These are phyloP conservation scores for Chromis chromis DNA, from an alignment of 2,797 vertebrate species.

Conservation along the genomic window DNA sequence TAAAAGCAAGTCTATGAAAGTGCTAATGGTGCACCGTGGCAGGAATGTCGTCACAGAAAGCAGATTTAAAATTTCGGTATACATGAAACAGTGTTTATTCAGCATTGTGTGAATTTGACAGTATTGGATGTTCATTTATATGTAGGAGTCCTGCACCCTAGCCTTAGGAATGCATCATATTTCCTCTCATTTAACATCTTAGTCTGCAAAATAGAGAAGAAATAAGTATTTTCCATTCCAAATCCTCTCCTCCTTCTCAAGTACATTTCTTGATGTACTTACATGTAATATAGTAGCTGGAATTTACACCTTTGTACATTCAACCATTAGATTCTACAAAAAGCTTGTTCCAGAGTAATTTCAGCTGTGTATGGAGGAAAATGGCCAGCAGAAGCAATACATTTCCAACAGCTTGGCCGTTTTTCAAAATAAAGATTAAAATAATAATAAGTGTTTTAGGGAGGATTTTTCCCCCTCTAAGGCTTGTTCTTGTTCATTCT, in stretches of 20 bases:
- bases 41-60: too few species aligned
- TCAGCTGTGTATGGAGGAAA: not conserved
- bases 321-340: not conserved
- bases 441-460: not conserved
- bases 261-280: not conserved
- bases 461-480: constrained; percentile 3
- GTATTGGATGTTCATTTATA: too few species aligned
- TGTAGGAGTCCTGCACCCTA: too few species aligned
- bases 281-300: not conserved
- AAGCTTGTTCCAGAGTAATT: too few species aligned
- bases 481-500: constrained; percentile 34
- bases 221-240: not conserved
- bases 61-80: too few species aligned
- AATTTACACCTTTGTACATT: not conserved
- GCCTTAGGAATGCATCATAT: too few species aligned
- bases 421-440: constrained; percentile 1
- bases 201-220: too few species aligned
- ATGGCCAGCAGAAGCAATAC: not conserved
- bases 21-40: too few species aligned
- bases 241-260: not conserved
- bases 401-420: not conserved
- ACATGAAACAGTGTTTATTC: too few species aligned
- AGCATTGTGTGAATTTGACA: too few species aligned
- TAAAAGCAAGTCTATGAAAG: too few species aligned
- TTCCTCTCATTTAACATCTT: too few species aligned